These are phyloP conservation scores for Lucifuga dentata DNA, from an alignment of 2,113 vertebrate genomes.

Conservation along the genomic window DNA sequence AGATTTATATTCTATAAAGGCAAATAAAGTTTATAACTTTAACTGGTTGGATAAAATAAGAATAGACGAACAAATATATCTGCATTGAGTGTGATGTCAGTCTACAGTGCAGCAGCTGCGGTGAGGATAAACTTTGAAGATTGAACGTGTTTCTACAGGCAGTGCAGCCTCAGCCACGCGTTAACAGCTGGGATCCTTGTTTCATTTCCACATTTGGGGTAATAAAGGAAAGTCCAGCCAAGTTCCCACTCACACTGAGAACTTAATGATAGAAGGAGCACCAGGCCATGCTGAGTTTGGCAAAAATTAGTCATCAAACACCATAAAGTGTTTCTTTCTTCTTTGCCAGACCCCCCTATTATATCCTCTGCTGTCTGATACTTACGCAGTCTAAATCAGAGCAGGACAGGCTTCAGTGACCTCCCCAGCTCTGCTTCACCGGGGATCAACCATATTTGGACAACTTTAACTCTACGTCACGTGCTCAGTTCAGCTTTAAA, in stretches of 20 bases:
- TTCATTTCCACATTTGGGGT: constrained; percentile 58
- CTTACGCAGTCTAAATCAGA: constrained; percentile 39
- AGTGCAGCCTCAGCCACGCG: constrained; percentile 40
- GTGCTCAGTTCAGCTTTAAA: constrained; percentile 55
- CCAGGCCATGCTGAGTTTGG: constrained; percentile 41
- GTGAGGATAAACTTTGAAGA: constrained; percentile 5
- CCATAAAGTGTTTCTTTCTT: constrained; percentile 30
- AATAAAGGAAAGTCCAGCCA: constrained; percentile 61
- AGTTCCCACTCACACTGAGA: constrained; percentile 49
- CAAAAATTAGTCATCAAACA: constrained; percentile 57
- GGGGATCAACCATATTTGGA: constrained; percentile 40
- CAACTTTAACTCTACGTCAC: constrained; percentile 44
- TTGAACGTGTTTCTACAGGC: not conserved
- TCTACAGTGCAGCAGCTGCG: not conserved
- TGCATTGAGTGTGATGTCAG: not conserved
- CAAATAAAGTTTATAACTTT: too few species aligned
- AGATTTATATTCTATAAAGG: too few species aligned
- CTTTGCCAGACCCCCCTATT: constrained; percentile 37
- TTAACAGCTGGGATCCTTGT: constrained; percentile 65
- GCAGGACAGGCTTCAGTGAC: constrained; percentile 1
- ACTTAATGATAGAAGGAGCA: constrained; percentile 31
- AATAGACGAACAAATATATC: too few species aligned
- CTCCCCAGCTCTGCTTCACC: not conserved
- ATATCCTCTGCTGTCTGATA: constrained; percentile 37
- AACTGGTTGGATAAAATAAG: too few species aligned